Evolutionary conservation across 37 sponge, comb jelly and placozoan genomes (phyloP), one percentile per base, ranked within the genome.

Genomic region (Agelas oroides): DNA sequence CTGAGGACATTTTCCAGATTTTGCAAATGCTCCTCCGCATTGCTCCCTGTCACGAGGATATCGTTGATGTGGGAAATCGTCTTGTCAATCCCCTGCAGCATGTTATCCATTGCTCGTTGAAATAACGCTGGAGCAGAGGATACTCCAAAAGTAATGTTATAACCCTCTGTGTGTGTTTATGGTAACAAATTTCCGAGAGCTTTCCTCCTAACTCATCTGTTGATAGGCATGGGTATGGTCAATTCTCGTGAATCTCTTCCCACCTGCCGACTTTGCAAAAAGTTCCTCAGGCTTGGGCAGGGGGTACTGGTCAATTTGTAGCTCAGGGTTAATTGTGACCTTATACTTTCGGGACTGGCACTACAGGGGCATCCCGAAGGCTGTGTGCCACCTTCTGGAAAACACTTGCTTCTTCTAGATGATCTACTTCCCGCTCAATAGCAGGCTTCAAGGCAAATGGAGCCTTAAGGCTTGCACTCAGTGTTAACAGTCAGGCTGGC

Each of bases 321-420:
- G 34, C 19, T 36, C 60, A 21, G 83, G 83, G 36, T 88, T 88
- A 20, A 88, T 21, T 28, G 89, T 82, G 23, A 75, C 76, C 59
- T 81, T 81, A 70, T 82, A 88, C 62, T 36, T 87, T 87, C n/a
- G 66, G 52, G n/a, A 87, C 88, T 19, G 82, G 70, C n/a, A 88
- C 89, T 58, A 88, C 68, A 5, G 89, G 83, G 34, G 89, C 54
- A 66, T 77, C 89, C 89, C 89, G 82, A n/a, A 82, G 78, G 30
- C 74, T 71, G 60, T 80, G 67, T 14, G 57, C 67, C 12, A 87
- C 81, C 19, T 17, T 70, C 19, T 62, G 25, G 28, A 87, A 21
- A 28, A 87, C 36, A 52, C 88, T 76, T 65, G 59, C 75, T 41
- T 56, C 37, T 36, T 83, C 84, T 27, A 83, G 73, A 23, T 75